These are phyloP conservation scores for Megaceryle torquata DNA, from an alignment of 2,113 vertebrate genomes.

Conservation along the genomic window DNA sequence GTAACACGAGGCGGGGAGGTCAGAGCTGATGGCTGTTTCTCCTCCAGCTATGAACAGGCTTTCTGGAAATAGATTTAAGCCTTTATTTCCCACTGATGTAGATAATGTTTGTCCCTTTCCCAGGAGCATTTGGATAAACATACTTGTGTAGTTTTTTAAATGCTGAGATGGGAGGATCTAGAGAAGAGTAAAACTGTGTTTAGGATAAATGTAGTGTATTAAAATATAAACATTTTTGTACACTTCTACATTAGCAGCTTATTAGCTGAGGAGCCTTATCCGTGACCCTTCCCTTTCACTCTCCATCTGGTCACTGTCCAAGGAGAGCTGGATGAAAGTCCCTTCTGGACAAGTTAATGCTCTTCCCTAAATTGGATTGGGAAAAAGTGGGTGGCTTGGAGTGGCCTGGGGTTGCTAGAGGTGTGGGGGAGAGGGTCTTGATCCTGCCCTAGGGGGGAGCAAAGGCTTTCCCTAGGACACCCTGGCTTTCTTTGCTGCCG, in stretches of 20 bases:
- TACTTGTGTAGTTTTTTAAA: neutral
- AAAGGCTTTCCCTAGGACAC: neutral
- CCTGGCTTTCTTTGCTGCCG: neutral
- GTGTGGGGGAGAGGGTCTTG: neutral
- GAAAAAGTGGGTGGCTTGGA: neutral
- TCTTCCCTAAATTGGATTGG: conserved; percentile 24
- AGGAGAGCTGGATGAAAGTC: neutral
- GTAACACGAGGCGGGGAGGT: neutral
- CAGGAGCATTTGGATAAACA: neutral
- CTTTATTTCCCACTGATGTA: neutral
- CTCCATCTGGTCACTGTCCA: conserved; percentile 19
- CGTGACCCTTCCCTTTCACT: neutral
- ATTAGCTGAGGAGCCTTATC: neutral
- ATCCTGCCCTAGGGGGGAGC: rapidly evolving
- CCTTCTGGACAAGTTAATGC: conserved; percentile 12
- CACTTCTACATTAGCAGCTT: neutral
- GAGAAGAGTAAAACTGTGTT: neutral
- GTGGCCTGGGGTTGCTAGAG: rapidly evolving
- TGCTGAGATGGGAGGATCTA: neutral
- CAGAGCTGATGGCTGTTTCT: neutral
- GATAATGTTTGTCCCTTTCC: neutral
- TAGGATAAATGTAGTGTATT: neutral
- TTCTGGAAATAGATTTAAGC: neutral
- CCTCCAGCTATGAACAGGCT: neutral
- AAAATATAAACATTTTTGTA: neutral